phyloP scores from a whole-genome alignment of 2,113 vertebrate species.

The Melanotaenia duboulayi region DNA sequence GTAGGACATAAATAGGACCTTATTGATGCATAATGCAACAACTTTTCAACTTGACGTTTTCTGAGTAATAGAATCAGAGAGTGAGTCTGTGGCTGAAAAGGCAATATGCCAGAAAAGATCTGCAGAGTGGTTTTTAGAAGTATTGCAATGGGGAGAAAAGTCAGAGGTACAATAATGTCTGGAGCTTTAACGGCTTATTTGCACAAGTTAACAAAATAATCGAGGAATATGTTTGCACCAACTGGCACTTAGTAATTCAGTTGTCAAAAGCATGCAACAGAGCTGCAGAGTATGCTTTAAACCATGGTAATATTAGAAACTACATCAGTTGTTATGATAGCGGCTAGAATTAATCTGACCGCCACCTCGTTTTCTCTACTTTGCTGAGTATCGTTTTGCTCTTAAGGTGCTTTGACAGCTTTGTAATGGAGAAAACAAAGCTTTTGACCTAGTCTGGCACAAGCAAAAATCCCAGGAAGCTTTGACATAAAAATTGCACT shows the following conservation, averaged over 20 bases:
- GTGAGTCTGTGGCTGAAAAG: conserved; percentile 44
- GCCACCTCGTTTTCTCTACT: conserved; percentile 37
- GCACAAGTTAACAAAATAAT: conserved; percentile 12
- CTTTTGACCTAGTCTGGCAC: conserved; percentile 50
- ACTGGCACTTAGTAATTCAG: conserved; percentile 16
- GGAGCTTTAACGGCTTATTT: conserved; percentile 4
- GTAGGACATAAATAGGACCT: conserved; percentile 77
- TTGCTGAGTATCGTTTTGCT: conserved; percentile 42
- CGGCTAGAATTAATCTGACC: conserved; percentile 38
- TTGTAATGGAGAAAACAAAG: conserved; percentile 63
- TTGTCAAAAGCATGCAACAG: conserved; percentile 16
- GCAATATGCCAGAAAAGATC: conserved; percentile 44
- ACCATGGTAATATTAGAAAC: conserved; percentile 11
- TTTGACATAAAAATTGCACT: conserved; percentile 69
- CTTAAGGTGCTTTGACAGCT: conserved; percentile 54
- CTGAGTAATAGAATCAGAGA: conserved; percentile 68
- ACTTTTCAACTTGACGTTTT: conserved; percentile 71
- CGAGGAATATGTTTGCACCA: neutral
- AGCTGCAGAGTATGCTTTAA: neutral
- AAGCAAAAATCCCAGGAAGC: conserved; percentile 53
- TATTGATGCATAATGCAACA: conserved; percentile 79
- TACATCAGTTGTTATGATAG: conserved; percentile 24
- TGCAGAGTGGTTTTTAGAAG: conserved; percentile 20
- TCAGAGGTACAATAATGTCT: neutral
- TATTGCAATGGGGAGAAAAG: neutral